Conservation (phyloP, 92 coral and sea anemone species). For the Siderastrea radians region DNA sequence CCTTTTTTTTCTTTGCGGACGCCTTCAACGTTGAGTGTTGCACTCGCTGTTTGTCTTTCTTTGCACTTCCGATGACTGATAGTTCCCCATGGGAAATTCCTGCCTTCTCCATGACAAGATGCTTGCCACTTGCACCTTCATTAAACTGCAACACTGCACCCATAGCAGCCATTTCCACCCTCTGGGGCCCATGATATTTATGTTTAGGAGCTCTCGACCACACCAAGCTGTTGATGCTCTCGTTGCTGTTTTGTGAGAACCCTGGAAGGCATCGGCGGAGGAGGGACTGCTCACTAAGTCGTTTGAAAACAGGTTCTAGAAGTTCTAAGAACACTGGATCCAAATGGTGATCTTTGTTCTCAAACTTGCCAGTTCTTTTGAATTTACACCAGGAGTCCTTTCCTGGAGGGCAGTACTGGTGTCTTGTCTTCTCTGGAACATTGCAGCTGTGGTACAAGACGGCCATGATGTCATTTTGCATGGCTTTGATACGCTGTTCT, state of each 20-base stretch:
- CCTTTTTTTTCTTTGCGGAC: not conserved
- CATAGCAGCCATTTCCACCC: constrained; percentile 47
- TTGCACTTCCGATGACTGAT: too few species aligned
- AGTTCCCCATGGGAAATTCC: too few species aligned
- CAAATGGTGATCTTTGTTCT: constrained; percentile 42
- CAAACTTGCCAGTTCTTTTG: constrained; percentile 16
- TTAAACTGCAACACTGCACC: constrained; percentile 46
- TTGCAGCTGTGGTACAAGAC: constrained; percentile 54
- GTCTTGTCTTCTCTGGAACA: constrained; percentile 35
- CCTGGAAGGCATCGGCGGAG: constrained; percentile 47
- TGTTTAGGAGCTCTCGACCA: constrained; percentile 56
- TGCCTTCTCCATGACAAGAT: constrained; percentile 33
- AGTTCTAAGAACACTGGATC: constrained; percentile 43
- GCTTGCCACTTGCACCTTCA: constrained; percentile 24
- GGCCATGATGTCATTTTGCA: constrained; percentile 51
- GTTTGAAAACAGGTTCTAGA: constrained; percentile 37
- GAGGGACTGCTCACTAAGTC: constrained; percentile 35
- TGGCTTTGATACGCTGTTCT: constrained; percentile 5
- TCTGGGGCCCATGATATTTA: constrained; percentile 35
- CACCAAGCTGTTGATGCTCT: constrained; percentile 46
- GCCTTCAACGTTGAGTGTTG: too few species aligned
- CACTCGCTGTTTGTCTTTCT: too few species aligned
- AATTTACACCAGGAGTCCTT: constrained; percentile 40
- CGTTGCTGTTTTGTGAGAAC: constrained; percentile 47
- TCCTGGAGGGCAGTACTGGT: constrained; percentile 42